Evolutionary conservation across 2,888 invertebrate species (phyloP).

Genomic region (Anthrax anthrax): DNA sequence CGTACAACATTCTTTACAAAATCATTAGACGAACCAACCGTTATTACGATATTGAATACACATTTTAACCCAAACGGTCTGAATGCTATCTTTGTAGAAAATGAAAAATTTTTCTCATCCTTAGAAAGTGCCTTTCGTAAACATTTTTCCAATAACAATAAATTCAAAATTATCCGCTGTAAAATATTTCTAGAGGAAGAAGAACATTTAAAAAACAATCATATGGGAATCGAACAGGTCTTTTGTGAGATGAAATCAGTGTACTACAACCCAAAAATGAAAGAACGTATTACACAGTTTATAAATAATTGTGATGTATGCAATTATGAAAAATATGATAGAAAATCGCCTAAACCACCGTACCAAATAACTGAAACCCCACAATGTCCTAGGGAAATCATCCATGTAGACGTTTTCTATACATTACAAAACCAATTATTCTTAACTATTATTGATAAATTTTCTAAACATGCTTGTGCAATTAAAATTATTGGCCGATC

Average conservation of each 20-base stretch:
- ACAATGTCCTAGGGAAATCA: conserved; percentile 14
- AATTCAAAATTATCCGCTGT: neutral
- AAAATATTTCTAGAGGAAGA: conserved; percentile 4
- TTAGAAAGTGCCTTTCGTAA: neutral
- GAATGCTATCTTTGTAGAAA: conserved; percentile 6
- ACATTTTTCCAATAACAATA: neutral
- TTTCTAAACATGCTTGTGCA: conserved; percentile 15
- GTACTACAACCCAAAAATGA: conserved; percentile 11
- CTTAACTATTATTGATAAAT: conserved; percentile 16
- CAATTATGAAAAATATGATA: conserved; percentile 12
- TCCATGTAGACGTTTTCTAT: conserved; percentile 16
- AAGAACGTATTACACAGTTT: conserved; percentile 1
- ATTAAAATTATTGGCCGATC: conserved; percentile 10
- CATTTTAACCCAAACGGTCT: conserved; percentile 6
- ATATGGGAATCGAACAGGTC: conserved; percentile 12
- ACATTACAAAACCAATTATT: conserved; percentile 11
- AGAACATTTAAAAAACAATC: conserved; percentile 11
- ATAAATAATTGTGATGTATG: conserved; percentile 2
- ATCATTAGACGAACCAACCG: neutral
- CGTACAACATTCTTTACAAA: neutral
- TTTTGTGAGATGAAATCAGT: conserved; percentile 9
- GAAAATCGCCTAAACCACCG: conserved; percentile 8
- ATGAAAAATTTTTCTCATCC: neutral
- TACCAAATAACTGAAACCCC: conserved; percentile 12
- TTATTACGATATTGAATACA: conserved; percentile 6